Evolutionary conservation across 2,113 vertebrate species (phyloP), one percentile per base, ranked within the genome.

Genomic region (Excalfactoria chinensis): DNA sequence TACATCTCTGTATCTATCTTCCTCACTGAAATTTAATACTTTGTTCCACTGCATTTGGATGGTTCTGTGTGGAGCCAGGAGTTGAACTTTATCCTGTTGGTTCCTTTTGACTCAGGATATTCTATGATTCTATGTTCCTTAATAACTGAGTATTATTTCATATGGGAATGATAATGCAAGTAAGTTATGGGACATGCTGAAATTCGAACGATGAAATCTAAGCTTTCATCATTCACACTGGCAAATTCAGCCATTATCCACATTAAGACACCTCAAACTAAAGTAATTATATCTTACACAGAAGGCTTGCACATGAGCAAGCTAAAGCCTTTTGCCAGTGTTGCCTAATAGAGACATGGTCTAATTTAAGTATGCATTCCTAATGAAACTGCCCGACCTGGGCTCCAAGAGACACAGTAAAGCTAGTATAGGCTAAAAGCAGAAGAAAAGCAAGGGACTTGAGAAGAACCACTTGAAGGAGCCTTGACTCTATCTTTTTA

Each of bases 401-500:
- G 32, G 62, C 20, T 71, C 51, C 2, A 11, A 48, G 43, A 40
- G 28, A 26, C 28, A 20, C 17, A 13, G 53, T 14, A 46, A 53
- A 48, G 13, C 12, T 17, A 44, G 66, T 0, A 1, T 66, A 71
- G 30, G 53, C 30, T 28, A 53, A 4, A 55, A 77, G 72, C 59
- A 41, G 74, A 25, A 82, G 34, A 8, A 48, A 68, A 91, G 67
- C 35, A 30, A 67, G 72, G 1, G 21, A 32, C 22, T 19, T 9
- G n/a, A 41, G 58, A n/a, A 78, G 66, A 72, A 73, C 13, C 77
- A 69, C 43, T 12, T 6, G 30, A 69, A 64, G 48, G 64, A 83
- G 75, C 26, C 0, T 0, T 9, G 21, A 55, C n/a, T 76, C 37
- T 48, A 9, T 6, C 10, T 37, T 3, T 17, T 55, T 40, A 40